Evolutionary conservation across 2,113 vertebrate genomes (phyloP), one percentile per base, ranked within the genome.

Genomic region (Rhynchomys soricoides): DNA sequence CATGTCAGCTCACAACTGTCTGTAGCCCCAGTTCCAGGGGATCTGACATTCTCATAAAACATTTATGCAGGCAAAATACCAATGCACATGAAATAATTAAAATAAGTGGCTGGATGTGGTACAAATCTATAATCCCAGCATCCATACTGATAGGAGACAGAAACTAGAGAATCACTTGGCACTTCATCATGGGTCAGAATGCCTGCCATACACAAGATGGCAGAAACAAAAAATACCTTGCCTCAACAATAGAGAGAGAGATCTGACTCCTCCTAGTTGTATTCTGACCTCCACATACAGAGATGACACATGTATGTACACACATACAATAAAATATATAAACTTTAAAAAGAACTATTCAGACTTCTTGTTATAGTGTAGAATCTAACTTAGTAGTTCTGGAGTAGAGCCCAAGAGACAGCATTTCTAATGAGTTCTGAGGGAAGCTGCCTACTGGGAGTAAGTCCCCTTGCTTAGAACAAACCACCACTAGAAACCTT

Each of bases 401-500:
- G 52, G 45, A 81, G 21, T 73, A 6, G 93, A 73, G 71, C 45
- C 83, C 74, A 68, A 96, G 50, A 95, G 66, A 31, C 29, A 86
- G n/a, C 78, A 91, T 50, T 92, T 86, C 96, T 86, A 91, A 68
- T 31, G 87, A 74, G 50, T 24, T n/a, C 37, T n/a, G 2, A 91
- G 31, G 50, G 68, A 26, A 86, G 68, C 77, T 83, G 77, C 50
- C 22, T 66, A 50, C 1, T 62, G 52, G 31, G 24, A 52, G 37
- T 62, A 88, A 31, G 62, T 74, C 19, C 11, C n/a, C 71, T 52
- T 90, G 19, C n/a, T 88, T 43, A 68, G 37, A 74, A 90, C 55
- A 95, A 95, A 93, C 11, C 73, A 24, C 82, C 16, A 82, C 52
- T 66, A 95, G 40, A 85, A 94, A 29, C 45, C 90, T 66, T 57